phyloP scores from a whole-genome alignment of 2,113 vertebrate genomes.

The Sterna hirundo region DNA sequence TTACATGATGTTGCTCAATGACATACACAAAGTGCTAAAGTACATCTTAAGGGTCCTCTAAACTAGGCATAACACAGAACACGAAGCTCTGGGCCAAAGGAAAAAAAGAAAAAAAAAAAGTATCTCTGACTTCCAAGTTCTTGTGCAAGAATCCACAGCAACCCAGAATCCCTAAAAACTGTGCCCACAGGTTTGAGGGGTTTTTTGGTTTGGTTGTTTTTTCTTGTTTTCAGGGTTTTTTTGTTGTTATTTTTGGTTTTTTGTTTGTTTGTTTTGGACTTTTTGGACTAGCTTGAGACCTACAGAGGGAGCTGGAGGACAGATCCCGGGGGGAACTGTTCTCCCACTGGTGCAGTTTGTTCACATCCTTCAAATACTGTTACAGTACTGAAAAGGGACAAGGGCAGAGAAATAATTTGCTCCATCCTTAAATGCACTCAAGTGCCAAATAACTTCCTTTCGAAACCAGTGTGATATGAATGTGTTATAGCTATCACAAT shows the following conservation, averaged over 20 bases:
- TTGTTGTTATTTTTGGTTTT: no score
- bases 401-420: neutral
- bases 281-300: neutral
- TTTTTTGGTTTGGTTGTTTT: no score
- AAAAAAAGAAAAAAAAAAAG: no score
- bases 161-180: neutral
- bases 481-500: neutral
- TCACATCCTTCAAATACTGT: neutral
- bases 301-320: neutral
- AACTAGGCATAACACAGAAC: accelerated
- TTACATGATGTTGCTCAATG: neutral
- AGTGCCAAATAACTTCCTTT: neutral
- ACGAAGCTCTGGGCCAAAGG: neutral
- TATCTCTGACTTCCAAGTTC: neutral
- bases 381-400: neutral
- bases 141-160: neutral
- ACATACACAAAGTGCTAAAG: neutral
- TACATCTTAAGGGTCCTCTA: neutral
- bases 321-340: neutral
- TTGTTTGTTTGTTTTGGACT: no score
- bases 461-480: neutral
- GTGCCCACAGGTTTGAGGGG: neutral
- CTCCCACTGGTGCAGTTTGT: neutral
- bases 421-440: neutral
- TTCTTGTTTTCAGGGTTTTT: neutral